These are phyloP conservation scores for Gila robusta DNA, from an alignment of 2,797 vertebrate species.

Conservation along the genomic window DNA sequence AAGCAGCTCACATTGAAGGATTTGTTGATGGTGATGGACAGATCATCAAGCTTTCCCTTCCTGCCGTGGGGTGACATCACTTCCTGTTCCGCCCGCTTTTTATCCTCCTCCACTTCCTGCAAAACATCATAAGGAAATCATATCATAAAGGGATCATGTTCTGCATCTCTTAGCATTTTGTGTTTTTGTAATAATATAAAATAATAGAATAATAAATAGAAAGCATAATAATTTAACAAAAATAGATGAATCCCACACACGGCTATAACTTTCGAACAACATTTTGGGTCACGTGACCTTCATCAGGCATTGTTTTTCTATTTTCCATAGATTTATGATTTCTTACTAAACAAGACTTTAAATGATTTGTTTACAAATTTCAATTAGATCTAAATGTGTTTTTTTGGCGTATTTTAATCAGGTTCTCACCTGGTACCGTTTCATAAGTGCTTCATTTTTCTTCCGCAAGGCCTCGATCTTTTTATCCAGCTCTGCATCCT, in stretches of 20 bases:
- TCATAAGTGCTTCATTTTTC: conserved; percentile 94
- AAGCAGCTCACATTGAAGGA: conserved; percentile 83
- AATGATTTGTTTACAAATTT: not conserved
- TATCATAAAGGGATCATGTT: too few species aligned
- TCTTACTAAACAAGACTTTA: not conserved
- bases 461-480: conserved; percentile 93
- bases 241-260: not conserved
- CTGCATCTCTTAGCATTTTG: too few species aligned
- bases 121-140: conserved; percentile 37
- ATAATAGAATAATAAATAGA: too few species aligned
- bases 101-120: conserved; percentile 98
- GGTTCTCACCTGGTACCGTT: conserved; percentile 89
- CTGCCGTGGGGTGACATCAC: conserved; percentile 86
- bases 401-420: not conserved
- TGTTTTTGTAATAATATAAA: too few species aligned
- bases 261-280: not conserved
- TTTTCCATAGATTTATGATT: not conserved
- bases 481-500: conserved; percentile 92
- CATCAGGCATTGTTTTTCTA: not conserved
- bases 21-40: conserved; percentile 96
- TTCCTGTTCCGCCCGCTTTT: conserved; percentile 90
- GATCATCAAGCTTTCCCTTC: conserved; percentile 86
- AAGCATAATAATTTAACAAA: too few species aligned
- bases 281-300: not conserved
- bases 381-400: not conserved